These are phyloP conservation scores for Leptosomus discolor DNA, from an alignment of 2,113 vertebrate species.

Conservation along the genomic window DNA sequence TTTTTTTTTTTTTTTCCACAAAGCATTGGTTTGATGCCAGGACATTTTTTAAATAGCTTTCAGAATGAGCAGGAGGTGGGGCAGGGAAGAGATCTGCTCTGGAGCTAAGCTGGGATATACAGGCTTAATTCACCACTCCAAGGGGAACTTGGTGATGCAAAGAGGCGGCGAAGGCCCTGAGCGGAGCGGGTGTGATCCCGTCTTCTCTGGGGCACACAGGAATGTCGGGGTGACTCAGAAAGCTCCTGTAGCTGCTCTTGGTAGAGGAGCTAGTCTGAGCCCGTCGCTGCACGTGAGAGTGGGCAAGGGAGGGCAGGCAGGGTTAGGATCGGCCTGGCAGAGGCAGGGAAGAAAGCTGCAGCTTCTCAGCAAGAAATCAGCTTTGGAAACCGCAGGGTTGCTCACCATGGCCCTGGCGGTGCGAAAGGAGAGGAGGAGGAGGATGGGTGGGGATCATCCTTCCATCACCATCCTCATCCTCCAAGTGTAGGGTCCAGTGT, in stretches of 20 bases:
- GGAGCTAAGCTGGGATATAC: not conserved
- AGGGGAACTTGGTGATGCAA: not conserved
- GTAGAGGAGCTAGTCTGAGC: constrained; percentile 31
- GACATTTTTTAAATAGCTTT: not conserved
- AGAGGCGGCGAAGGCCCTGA: not conserved
- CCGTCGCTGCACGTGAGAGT: constrained; percentile 5
- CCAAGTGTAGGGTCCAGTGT: rapidly evolving
- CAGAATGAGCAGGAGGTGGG: not conserved
- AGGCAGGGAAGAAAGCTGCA: not conserved
- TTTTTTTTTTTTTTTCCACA: too few relatives aligned
- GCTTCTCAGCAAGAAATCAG: not conserved
- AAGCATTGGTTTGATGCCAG: not conserved
- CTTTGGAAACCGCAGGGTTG: rapidly evolving
- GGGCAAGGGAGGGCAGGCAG: constrained; percentile 3
- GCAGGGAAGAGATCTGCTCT: not conserved
- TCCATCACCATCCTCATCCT: not conserved
- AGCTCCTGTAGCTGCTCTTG: not conserved
- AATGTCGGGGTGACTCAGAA: not conserved
- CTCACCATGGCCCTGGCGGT: not conserved
- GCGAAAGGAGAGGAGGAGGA: not conserved
- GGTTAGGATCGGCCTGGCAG: not conserved
- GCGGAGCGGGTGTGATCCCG: not conserved
- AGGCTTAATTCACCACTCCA: not conserved
- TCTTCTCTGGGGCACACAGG: not conserved
- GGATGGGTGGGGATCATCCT: not conserved